Conservation (phyloP, 2,797 vertebrate species). For the Acanthurus leucopareius region DNA sequence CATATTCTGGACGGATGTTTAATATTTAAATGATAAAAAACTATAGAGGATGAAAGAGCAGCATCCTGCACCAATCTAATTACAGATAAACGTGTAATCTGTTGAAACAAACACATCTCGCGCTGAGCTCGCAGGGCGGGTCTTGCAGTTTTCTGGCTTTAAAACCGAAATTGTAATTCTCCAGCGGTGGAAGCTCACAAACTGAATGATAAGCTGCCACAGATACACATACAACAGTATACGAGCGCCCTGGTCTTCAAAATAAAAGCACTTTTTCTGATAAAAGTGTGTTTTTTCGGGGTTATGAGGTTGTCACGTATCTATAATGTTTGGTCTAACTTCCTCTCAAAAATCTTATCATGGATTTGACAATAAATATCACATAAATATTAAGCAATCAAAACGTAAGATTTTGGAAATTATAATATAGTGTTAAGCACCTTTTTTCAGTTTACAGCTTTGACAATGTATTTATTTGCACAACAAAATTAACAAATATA, state of each 20-base stretch:
- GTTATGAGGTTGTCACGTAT: neutral
- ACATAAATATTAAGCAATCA: neutral
- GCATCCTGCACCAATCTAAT: no score
- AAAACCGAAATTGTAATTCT: constrained; percentile 11
- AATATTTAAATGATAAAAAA: neutral
- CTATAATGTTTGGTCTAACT: neutral
- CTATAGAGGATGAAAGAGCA: neutral
- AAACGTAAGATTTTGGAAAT: no score
- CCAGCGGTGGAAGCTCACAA: constrained; percentile 3
- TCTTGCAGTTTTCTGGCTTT: constrained; percentile 31
- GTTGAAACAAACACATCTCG: neutral
- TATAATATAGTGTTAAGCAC: neutral
- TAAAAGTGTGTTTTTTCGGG: no score
- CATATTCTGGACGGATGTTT: neutral
- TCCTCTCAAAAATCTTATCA: no score
- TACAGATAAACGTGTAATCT: neutral
- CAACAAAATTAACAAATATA: neutral
- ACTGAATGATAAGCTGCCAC: constrained; percentile 1
- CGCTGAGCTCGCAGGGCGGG: constrained; percentile 24
- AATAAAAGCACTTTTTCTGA: constrained; percentile 44
- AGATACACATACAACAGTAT: neutral
- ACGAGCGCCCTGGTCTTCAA: constrained; percentile 18
- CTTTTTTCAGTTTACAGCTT: neutral
- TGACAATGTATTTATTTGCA: neutral
- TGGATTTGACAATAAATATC: no score